phyloP scores from a whole-genome alignment of 2,888 invertebrate genomes.

The Malthinus flaveolus region DNA sequence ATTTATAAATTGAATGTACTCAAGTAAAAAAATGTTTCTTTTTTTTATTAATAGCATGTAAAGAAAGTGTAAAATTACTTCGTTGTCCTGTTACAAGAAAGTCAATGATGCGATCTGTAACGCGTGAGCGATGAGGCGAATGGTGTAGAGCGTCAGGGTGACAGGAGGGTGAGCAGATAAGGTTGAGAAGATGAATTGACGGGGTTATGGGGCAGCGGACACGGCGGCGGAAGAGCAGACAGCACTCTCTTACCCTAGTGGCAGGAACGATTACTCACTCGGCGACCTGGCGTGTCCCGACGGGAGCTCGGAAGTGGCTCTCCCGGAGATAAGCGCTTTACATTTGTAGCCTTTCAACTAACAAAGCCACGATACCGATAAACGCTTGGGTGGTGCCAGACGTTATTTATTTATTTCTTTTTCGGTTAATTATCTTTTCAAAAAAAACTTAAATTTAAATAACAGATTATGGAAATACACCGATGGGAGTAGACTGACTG shows the following conservation, averaged over 20 bases:
- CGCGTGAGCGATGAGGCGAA: slow-evolving; percentile 30
- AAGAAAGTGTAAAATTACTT: slow-evolving; percentile 25
- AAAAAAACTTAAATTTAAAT: slow-evolving; percentile 37
- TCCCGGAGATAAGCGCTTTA: slow-evolving; percentile 53
- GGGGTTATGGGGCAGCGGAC: slow-evolving; percentile 53
- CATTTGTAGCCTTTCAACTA: slow-evolving; percentile 52
- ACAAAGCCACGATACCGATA: slow-evolving; percentile 43
- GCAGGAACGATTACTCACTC: slow-evolving; percentile 53
- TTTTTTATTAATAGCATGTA: slow-evolving; percentile 6
- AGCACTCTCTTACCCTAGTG: slow-evolving; percentile 53
- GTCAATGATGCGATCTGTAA: slow-evolving; percentile 29
- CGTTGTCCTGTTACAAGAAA: slow-evolving; percentile 27
- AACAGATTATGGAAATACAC: slow-evolving; percentile 44
- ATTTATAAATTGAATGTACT: too few relatives aligned
- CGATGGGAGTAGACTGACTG: slow-evolving; percentile 36
- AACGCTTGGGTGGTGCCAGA: slow-evolving; percentile 36
- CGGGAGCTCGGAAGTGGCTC: slow-evolving; percentile 50
- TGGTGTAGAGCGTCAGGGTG: slow-evolving; percentile 32
- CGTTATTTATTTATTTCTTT: slow-evolving; percentile 26
- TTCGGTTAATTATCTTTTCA: slow-evolving; percentile 31
- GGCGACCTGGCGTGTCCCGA: slow-evolving; percentile 45
- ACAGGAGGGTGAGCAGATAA: slow-evolving; percentile 41
- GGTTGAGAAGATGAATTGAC: slow-evolving; percentile 52
- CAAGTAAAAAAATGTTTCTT: neutral
- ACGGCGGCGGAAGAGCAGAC: slow-evolving; percentile 53